Conservation (phyloP, 2,888 invertebrate genomes). For the Nephrotoma appendiculata region DNA sequence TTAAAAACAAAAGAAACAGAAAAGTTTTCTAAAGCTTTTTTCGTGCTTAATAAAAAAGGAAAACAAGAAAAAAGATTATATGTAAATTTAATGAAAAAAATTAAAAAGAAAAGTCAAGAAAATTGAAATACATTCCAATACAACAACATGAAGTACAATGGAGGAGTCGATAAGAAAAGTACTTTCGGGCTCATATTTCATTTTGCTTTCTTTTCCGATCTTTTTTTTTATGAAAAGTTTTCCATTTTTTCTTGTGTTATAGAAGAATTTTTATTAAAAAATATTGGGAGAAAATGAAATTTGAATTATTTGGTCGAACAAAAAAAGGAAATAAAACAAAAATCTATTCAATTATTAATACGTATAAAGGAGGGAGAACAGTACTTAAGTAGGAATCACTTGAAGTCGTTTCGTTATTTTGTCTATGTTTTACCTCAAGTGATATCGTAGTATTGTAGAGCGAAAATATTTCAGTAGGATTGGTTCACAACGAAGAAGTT, state of each 20-base stretch:
- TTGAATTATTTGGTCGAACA: background rate
- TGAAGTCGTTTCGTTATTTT: background rate
- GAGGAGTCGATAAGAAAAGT: background rate
- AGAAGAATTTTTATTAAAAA: background rate
- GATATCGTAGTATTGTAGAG: background rate
- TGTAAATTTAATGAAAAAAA: background rate
- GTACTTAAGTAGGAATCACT: background rate
- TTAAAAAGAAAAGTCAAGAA: background rate
- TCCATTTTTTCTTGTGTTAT: background rate
- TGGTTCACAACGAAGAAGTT: too few relatives aligned
- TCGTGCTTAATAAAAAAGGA: background rate
- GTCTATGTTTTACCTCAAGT: background rate
- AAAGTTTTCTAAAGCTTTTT: background rate
- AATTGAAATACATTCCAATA: background rate
- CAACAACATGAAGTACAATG: background rate
- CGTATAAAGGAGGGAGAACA: background rate
- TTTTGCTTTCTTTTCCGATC: background rate
- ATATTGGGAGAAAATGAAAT: background rate
- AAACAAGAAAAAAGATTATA: background rate
- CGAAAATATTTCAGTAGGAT: background rate
- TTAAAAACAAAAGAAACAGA: background rate
- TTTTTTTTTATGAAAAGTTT: background rate
- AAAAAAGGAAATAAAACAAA: background rate
- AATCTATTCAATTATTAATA: background rate
- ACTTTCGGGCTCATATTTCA: background rate